Evolutionary conservation across 92 coral and sea anemone genomes (phyloP).

Genomic region (Umimayanthus kanabou): DNA sequence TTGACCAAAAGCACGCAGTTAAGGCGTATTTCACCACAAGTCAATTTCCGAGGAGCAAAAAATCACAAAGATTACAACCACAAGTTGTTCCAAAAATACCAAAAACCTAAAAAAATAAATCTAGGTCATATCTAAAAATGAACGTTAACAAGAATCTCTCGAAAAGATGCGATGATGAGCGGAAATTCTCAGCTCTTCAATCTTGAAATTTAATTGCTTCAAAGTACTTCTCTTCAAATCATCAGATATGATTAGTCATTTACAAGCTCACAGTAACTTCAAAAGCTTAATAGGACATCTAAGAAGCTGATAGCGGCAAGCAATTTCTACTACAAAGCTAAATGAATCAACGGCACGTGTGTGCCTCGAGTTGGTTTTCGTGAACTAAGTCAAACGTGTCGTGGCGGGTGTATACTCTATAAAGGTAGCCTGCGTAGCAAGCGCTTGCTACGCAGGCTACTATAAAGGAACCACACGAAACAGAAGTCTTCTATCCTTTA

Average conservation of each 20-base stretch:
- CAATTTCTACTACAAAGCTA: too few relatives aligned
- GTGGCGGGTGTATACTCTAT: background rate
- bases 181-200: constrained; percentile 5
- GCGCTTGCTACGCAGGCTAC: too few relatives aligned
- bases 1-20: background rate
- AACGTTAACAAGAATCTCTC: background rate
- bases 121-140: background rate
- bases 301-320: background rate
- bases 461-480: background rate
- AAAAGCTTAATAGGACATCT: background rate
- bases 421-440: too few relatives aligned
- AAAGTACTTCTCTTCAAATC: background rate
- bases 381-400: background rate
- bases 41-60: background rate
- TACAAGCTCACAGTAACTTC: background rate
- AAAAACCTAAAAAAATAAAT: too few relatives aligned
- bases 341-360: too few relatives aligned
- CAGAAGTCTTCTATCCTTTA: background rate
- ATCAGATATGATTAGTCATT: background rate
- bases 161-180: background rate
- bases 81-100: background rate
- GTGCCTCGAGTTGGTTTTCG: background rate
- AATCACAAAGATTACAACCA: background rate
- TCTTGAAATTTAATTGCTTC: background rate
- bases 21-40: background rate